phyloP scores from a whole-genome alignment of 2,113 vertebrate genomes.

The Sinosuthora webbiana region DNA sequence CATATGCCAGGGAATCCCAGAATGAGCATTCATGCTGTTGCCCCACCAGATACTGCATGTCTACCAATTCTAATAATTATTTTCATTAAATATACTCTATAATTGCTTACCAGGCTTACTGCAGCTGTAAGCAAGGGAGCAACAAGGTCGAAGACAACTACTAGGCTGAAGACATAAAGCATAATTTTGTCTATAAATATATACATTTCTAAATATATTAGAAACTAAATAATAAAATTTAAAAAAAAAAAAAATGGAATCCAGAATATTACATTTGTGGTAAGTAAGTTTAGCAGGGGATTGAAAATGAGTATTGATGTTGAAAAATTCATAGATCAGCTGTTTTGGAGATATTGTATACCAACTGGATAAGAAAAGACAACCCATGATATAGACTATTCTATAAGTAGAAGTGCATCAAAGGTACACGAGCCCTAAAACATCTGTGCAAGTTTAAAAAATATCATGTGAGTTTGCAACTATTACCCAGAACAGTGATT shows the following conservation, averaged over 20 bases:
- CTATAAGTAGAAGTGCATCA: not conserved
- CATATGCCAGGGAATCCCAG: not conserved
- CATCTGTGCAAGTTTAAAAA: not conserved
- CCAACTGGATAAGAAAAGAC: not conserved
- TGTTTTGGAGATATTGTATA: not conserved
- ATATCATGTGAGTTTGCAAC: not conserved
- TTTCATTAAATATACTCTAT: not conserved
- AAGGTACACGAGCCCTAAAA: not conserved
- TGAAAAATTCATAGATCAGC: not conserved
- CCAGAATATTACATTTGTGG: not conserved
- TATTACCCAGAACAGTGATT: not conserved
- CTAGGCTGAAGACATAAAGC: not conserved
- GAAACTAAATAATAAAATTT: not conserved
- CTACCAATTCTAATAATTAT: not conserved
- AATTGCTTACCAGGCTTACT: not conserved
- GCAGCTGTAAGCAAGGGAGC: not conserved
- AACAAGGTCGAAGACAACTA: not conserved
- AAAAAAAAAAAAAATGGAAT: rapidly evolving
- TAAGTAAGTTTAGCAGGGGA: not conserved
- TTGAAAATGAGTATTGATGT: not conserved
- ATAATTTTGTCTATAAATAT: not conserved
- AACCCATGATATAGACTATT: not conserved
- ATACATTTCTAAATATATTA: too few species aligned
- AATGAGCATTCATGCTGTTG: not conserved
- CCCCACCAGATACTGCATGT: not conserved